These are phyloP conservation scores for Sphenodon punctatus DNA, from an alignment of 2,797 vertebrate genomes.

Conservation along the genomic window DNA sequence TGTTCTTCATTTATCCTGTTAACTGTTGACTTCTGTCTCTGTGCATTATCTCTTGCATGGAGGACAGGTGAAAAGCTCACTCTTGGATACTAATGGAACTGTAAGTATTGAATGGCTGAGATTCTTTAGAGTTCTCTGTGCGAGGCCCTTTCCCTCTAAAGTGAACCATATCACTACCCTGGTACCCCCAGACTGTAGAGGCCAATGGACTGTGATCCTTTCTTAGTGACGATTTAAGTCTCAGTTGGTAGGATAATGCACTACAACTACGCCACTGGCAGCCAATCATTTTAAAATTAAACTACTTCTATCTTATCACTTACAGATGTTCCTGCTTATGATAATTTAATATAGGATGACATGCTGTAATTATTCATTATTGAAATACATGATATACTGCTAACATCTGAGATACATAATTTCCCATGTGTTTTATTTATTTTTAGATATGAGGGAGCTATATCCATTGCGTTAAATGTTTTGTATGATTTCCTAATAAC, in stretches of 20 bases:
- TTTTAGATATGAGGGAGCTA: neutral
- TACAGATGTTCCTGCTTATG: slow-evolving; percentile 16
- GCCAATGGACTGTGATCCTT: neutral
- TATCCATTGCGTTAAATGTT: neutral
- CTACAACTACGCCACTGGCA: neutral
- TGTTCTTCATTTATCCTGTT: slow-evolving; percentile 40
- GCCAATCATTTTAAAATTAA: slow-evolving; percentile 25
- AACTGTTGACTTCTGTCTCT: slow-evolving; percentile 14
- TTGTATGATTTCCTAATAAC: neutral
- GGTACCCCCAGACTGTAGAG: accelerated
- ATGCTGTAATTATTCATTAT: slow-evolving; percentile 27
- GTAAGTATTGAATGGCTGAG: neutral
- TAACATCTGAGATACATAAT: neutral
- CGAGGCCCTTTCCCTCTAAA: neutral
- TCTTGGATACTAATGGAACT: neutral
- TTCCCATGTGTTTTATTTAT: neutral
- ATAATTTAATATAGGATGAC: slow-evolving; percentile 26
- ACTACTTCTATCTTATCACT: neutral
- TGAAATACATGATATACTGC: neutral
- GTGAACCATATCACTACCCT: neutral
- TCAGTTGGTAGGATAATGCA: neutral
- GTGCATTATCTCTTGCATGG: neutral
- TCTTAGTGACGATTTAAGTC: neutral
- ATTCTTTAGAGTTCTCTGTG: neutral
- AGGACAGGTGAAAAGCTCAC: neutral